A percentile compares a stretch with the other conserved stretches of the same genome.
Conservation (phyloP, 2,888 invertebrate species). For the Mythimna vitellina region DNA sequence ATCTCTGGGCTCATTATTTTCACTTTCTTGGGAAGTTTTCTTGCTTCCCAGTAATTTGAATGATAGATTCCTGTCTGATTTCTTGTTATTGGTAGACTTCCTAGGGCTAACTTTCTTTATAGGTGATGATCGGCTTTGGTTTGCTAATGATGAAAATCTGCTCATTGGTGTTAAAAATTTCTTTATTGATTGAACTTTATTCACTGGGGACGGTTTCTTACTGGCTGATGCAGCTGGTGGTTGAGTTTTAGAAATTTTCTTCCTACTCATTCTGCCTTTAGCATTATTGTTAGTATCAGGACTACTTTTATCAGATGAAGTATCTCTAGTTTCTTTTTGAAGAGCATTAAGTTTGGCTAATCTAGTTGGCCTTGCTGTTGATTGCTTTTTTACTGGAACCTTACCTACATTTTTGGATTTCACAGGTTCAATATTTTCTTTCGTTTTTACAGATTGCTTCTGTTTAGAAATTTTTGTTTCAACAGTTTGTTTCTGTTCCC, state of each 20-base stretch:
- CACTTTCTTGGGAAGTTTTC: constrained; percentile 67
- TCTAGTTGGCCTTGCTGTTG: constrained; percentile 25
- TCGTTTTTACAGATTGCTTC: constrained; percentile 11
- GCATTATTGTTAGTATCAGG: constrained; percentile 79
- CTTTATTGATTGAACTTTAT: constrained; percentile 24
- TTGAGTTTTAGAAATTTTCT: constrained; percentile 26
- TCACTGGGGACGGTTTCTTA: constrained; percentile 28
- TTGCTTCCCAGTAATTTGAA: constrained; percentile 77
- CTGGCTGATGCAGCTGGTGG: constrained; percentile 26
- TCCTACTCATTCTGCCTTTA: constrained; percentile 50
- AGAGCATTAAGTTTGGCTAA: constrained; percentile 32
- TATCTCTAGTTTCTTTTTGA: constrained; percentile 50
- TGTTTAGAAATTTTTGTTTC: constrained; percentile 36
- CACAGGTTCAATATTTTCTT: constrained; percentile 31
- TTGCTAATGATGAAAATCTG: constrained; percentile 31
- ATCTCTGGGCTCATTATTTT: constrained; percentile 64
- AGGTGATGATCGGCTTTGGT: constrained; percentile 32
- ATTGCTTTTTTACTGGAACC: constrained; percentile 41
- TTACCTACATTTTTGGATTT: constrained; percentile 20
- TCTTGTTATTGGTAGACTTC: constrained; percentile 63
- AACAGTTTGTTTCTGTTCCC: constrained; percentile 23
- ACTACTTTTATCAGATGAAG: constrained; percentile 59
- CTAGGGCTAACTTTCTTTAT: constrained; percentile 48
- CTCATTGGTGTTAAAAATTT: constrained; percentile 28
- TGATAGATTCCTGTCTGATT: constrained; percentile 71